Base-by-base conservation (phyloP, 2,797 vertebrate species). In the Poeciliopsis infans region DNA sequence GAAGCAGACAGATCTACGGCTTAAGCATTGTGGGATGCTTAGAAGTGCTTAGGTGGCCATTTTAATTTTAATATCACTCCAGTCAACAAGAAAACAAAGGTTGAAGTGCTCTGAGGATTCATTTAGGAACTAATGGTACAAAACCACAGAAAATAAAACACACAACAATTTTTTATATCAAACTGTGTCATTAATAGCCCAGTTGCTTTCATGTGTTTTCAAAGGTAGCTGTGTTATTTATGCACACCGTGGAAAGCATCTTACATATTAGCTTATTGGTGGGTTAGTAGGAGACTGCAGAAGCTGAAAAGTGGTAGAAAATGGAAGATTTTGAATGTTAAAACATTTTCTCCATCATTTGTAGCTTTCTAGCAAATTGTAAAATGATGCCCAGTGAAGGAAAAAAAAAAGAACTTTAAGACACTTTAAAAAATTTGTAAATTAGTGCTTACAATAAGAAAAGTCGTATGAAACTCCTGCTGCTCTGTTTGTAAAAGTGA, bases 21-120 rank as follows among this genome's bases (percentile, higher is more conserved):
- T 82, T 70, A 79, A 82, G 49, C 45, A 57, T 77, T 83, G 66
- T 15, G 49, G 64, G 55, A 28, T 36, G n/a, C 47, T 33, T 47
- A 59, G 55, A 43, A 64, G 69, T 28, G 25, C 36, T n/a, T n/a
- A n/a, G 46, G 53, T 72, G 16, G 25, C 36, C 5, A 36, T 15
- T 23, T 31, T 75, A 28, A n/a, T 72, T 79, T 79, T 66, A 13
- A 76, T 64, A 53, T 11, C 43, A 39, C 28, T 23, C 7, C n/a
- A 76, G 78, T 84, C 31, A n/a, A 69, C 1, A 16, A 10, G 39
- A 59, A 46, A 64, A 36, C 36, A 33, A 25, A 28, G 36, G 41
- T 55, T 53, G 15, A 69, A 69, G 41, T 43, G 68, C 23, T 69
- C 25, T n/a, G 12, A 43, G 23, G 25, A 69, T 69, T n/a, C 5